Conservation (phyloP, 1,140 invertebrate species). For the Drosophila nigromelanica region DNA sequence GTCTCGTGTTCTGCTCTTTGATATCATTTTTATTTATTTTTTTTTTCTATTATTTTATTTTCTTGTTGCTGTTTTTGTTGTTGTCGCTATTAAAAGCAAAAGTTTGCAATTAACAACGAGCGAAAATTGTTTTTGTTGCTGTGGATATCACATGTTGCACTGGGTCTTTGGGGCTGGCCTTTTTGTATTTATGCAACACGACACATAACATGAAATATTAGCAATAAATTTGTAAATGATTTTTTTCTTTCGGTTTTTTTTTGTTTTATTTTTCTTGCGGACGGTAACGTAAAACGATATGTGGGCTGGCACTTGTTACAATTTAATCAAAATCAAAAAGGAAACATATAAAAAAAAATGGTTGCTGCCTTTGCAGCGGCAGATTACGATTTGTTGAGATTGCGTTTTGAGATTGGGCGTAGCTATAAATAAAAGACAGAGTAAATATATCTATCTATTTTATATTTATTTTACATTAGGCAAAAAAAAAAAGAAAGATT, state of each 20-base stretch:
- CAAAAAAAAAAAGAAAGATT: conserved; percentile 6
- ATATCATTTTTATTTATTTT: not conserved
- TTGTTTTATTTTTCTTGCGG: conserved; percentile 36
- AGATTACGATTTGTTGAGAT: conserved; percentile 48
- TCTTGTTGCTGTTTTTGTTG: conserved; percentile 18
- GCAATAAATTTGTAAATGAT: conserved; percentile 77
- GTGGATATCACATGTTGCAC: conserved; percentile 63
- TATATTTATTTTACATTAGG: not conserved
- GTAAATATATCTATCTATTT: not conserved
- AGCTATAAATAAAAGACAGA: conserved; percentile 3
- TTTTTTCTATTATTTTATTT: not conserved
- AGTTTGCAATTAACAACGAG: conserved; percentile 77
- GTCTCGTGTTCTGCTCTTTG: conserved; percentile 30
- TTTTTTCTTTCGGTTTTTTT: conserved; percentile 6
- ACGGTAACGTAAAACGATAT: conserved; percentile 60
- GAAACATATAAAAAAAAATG: conserved; percentile 12
- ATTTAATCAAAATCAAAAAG: conserved; percentile 71
- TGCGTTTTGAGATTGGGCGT: conserved; percentile 24
- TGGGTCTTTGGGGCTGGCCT: conserved; percentile 53
- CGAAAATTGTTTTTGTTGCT: conserved; percentile 48
- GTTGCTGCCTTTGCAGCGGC: conserved; percentile 12
- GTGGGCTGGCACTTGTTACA: conserved; percentile 80
- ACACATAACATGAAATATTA: conserved; percentile 81
- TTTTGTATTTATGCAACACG: conserved; percentile 81
- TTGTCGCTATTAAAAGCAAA: conserved; percentile 76